Percentiles rank a stretch among this genome's conserved stretches.
phyloP scores from a whole-genome alignment of 53 echinoderm and acorn worm species.

The Paelopatides confundens region DNA sequence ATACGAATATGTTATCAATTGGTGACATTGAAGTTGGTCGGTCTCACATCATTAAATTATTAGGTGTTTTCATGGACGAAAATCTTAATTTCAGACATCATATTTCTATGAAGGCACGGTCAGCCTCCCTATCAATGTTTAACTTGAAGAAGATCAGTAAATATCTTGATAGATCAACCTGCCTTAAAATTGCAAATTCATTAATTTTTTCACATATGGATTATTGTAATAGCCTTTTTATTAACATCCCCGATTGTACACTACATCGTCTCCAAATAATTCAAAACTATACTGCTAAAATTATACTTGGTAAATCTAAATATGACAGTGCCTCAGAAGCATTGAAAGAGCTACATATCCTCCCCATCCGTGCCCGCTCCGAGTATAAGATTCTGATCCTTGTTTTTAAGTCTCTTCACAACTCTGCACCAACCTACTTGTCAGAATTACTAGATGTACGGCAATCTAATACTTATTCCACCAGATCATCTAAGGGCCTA shows the following conservation, averaged over 20 bases:
- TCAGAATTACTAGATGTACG: background rate
- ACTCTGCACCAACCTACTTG: slow-evolving; percentile 7
- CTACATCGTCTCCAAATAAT: slow-evolving; percentile 6
- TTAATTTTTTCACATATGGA: slow-evolving; percentile 21
- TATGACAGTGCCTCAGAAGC: slow-evolving; percentile 25
- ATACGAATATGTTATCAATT: background rate
- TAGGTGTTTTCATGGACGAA: slow-evolving; percentile 20
- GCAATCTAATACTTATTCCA: background rate
- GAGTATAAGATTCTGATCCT: slow-evolving; percentile 13
- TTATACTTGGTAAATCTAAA: slow-evolving; percentile 19
- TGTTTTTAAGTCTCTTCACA: slow-evolving; percentile 10
- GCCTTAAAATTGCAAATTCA: slow-evolving; percentile 28
- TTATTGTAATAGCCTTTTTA: slow-evolving; percentile 32
- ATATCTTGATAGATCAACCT: background rate
- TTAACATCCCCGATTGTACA: slow-evolving; percentile 5
- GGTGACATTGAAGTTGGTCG: background rate
- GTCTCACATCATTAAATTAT: background rate
- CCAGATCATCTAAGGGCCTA: background rate
- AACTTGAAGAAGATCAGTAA: slow-evolving; percentile 21
- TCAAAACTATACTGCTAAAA: slow-evolving; percentile 33
- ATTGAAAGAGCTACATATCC: slow-evolving; percentile 6
- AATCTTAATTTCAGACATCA: slow-evolving; percentile 1
- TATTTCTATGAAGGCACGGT: slow-evolving; percentile 1
- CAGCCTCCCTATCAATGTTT: background rate
- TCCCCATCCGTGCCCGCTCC: background rate